Evolutionary conservation across 2,797 vertebrate species (phyloP).

Genomic region (Pseudopleuronectes americanus): DNA sequence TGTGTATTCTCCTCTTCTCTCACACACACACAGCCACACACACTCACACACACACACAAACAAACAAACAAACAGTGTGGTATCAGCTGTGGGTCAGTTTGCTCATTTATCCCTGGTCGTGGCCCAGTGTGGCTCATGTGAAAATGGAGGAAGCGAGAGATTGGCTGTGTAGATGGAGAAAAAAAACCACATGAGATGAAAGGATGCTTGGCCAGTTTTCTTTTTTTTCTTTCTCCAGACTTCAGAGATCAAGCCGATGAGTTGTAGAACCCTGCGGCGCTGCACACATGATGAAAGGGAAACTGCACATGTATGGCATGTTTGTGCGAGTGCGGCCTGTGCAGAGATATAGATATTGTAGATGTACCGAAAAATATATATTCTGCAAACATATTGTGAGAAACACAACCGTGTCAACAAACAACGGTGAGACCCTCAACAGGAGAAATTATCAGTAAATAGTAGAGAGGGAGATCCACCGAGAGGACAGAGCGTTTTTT

Average conservation of each 20-base stretch:
- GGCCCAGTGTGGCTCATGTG: slow-evolving; percentile 45
- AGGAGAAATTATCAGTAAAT: slow-evolving; percentile 34
- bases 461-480: slow-evolving; percentile 29
- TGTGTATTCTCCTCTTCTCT: slow-evolving; percentile 1
- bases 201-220: slow-evolving; percentile 64
- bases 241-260: slow-evolving; percentile 79
- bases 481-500: slow-evolving; percentile 31
- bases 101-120: slow-evolving; percentile 63
- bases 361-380: slow-evolving; percentile 3
- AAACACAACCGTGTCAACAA: slow-evolving; percentile 2
- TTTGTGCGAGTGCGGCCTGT: slow-evolving; percentile 9
- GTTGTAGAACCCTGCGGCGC: slow-evolving; percentile 73
- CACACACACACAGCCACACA: slow-evolving; percentile 1
- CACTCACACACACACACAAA: slow-evolving; percentile 11
- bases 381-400: slow-evolving; percentile 5
- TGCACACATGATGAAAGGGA: slow-evolving; percentile 78
- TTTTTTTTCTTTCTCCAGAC: slow-evolving; percentile 59
- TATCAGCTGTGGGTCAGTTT: slow-evolving; percentile 65
- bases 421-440: not conserved
- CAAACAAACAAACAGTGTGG: slow-evolving; percentile 25
- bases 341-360: slow-evolving; percentile 2
- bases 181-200: slow-evolving; percentile 64
- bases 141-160: slow-evolving; percentile 58
- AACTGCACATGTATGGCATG: slow-evolving; percentile 46
- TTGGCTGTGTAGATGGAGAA: slow-evolving; percentile 48